phyloP scores from a whole-genome alignment of 2,113 vertebrate genomes.

The Clupea harengus region DNA sequence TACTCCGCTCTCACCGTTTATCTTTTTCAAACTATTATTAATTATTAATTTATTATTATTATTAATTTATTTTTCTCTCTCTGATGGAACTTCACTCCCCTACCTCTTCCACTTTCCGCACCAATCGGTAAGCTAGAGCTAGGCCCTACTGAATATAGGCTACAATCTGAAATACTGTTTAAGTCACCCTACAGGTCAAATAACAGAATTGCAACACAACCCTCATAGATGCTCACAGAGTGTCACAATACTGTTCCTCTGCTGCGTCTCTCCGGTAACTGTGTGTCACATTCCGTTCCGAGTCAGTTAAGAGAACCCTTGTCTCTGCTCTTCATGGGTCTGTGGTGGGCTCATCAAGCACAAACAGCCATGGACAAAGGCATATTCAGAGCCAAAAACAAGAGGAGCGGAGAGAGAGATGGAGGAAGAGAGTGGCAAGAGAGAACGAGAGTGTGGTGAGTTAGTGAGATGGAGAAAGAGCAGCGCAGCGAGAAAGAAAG shows the following conservation, averaged over 20 bases:
- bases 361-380: background rate
- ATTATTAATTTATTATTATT: too few species aligned
- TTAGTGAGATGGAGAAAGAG: background rate
- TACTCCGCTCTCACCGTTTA: too few species aligned
- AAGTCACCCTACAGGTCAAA: too few species aligned
- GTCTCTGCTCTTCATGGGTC: background rate
- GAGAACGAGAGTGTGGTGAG: background rate
- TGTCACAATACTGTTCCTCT: background rate
- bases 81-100: too few species aligned
- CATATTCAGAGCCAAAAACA: background rate
- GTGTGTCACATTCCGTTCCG: conserved; percentile 16
- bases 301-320: conserved; percentile 1
- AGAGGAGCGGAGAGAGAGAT: background rate
- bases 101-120: too few species aligned
- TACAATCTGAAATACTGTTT: too few species aligned
- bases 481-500: background rate
- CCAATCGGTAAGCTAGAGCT: too few species aligned
- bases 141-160: too few species aligned
- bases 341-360: background rate
- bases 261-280: background rate
- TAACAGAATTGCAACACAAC: background rate
- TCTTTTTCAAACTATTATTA: too few species aligned
- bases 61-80: too few species aligned
- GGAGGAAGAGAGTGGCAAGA: background rate
- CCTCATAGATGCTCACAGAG: background rate